These are phyloP conservation scores for Urocynchramus pylzowi DNA, from an alignment of 2,113 vertebrate species.

Conservation along the genomic window DNA sequence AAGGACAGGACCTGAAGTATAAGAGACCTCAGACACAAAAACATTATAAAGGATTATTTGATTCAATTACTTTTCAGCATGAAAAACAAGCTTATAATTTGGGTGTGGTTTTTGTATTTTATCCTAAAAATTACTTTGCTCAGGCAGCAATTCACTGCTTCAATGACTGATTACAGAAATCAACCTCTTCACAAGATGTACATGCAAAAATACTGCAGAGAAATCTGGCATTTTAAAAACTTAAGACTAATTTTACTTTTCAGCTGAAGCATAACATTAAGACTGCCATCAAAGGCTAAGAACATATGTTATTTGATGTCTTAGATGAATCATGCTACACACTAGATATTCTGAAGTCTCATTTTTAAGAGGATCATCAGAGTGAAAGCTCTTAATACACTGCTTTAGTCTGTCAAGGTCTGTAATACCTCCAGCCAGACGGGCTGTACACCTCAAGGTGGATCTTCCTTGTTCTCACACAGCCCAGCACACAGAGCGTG, in stretches of 20 bases:
- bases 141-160: not conserved
- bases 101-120: not conserved
- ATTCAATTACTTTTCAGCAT: not conserved
- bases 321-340: conserved; percentile 41
- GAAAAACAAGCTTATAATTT: not conserved
- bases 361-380: conserved; percentile 61
- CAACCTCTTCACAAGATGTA: not conserved
- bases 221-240: conserved; percentile 54
- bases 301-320: conserved; percentile 58
- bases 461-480: conserved; percentile 67
- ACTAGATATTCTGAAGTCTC: conserved; percentile 6
- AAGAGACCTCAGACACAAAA: not conserved
- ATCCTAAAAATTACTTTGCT: not conserved
- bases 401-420: conserved; percentile 69
- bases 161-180: not conserved
- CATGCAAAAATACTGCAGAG: not conserved
- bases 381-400: conserved; percentile 62
- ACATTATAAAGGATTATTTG: not conserved
- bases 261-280: conserved; percentile 39
- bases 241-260: conserved; percentile 41
- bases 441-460: conserved; percentile 62
- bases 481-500: conserved; percentile 69
- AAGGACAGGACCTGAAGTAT: not conserved
- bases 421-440: conserved; percentile 58
- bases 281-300: conserved; percentile 48